Conservation (phyloP, 2,888 invertebrate genomes). For the Andrena fulva region DNA sequence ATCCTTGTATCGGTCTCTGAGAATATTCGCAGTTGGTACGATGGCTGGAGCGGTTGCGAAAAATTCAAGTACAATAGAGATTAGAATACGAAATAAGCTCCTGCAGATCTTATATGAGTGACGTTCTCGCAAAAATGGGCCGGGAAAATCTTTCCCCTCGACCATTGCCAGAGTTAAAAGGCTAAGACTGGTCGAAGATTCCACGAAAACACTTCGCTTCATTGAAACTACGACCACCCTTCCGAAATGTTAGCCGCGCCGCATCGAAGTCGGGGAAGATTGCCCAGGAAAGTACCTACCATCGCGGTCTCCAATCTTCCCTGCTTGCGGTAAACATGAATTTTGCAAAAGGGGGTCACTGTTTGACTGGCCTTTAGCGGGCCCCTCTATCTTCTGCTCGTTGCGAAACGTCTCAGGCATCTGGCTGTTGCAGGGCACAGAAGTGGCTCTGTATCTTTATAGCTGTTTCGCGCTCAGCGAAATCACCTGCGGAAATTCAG, state of each 20-base stretch:
- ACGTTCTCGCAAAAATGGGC: too few species aligned
- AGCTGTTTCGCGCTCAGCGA: conserved; percentile 26
- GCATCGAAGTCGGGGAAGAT: too few species aligned
- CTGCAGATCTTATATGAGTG: not conserved
- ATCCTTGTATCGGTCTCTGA: conserved; percentile 12
- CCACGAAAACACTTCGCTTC: too few species aligned
- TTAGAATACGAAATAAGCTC: not conserved
- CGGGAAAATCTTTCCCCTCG: too few species aligned
- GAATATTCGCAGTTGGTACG: not conserved
- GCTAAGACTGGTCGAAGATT: too few species aligned
- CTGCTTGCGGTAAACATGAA: not conserved
- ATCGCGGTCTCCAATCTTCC: not conserved
- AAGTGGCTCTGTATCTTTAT: conserved; percentile 29
- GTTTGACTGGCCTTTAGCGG: not conserved
- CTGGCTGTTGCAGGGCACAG: conserved; percentile 8
- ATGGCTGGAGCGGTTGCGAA: not conserved
- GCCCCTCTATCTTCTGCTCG: not conserved
- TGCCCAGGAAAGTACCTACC: too few species aligned
- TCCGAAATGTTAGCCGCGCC: too few species aligned
- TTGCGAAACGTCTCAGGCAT: not conserved
- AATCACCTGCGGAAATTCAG: conserved; percentile 68
- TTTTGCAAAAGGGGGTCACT: not conserved
- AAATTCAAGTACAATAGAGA: not conserved
- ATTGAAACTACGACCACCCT: too few species aligned
- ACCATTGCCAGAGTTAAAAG: too few species aligned